Percentiles rank a stretch among this genome's conserved stretches.
phyloP scores from a whole-genome alignment of 2,888 invertebrate genomes.

The Lepidochrysops patricia region DNA sequence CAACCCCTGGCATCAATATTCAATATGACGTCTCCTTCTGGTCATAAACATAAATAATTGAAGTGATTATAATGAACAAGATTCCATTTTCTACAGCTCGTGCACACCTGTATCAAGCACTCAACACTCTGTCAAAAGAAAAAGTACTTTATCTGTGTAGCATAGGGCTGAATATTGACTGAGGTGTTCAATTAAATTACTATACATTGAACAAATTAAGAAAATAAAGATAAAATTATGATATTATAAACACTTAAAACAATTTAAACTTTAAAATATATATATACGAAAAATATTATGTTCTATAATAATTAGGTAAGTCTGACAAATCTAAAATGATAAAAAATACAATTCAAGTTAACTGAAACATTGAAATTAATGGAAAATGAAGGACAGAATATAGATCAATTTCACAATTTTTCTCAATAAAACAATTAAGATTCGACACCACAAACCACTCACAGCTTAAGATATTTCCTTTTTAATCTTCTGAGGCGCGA shows the following conservation, averaged over 20 bases:
- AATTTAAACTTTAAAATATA: too few species aligned
- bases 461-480: neutral
- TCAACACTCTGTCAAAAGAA: neutral
- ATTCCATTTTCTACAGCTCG: constrained; percentile 32
- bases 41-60: constrained; percentile 42
- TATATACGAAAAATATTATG: too few species aligned
- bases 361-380: neutral
- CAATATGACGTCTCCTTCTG: neutral
- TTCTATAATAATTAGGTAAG: too few species aligned
- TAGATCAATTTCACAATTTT: neutral
- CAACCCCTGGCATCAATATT: neutral
- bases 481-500: constrained; percentile 8
- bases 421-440: neutral
- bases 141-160: neutral
- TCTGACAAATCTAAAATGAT: too few species aligned
- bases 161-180: neutral
- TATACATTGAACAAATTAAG: neutral
- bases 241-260: too few species aligned
- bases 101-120: constrained; percentile 48
- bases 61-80: constrained; percentile 33
- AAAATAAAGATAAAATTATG: neutral
- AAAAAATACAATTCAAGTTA: too few species aligned
- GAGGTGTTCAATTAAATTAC: neutral
- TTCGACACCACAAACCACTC: constrained; percentile 1
- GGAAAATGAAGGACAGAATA: neutral